phyloP scores from a whole-genome alignment of 1,140 invertebrate species.

The Aphis craccivora region DNA sequence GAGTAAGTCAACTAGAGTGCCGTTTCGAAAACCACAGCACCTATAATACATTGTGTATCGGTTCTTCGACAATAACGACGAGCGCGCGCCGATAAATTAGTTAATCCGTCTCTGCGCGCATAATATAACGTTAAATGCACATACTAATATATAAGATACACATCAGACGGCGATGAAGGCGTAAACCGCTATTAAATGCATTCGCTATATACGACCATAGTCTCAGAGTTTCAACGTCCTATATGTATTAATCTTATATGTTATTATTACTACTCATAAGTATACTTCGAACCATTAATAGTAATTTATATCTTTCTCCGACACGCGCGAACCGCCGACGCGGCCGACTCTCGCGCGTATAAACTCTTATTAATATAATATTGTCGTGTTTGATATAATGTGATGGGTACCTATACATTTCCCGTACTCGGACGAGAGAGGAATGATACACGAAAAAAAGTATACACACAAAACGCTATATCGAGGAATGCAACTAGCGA shows the following conservation, averaged over 20 bases:
- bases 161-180: neutral
- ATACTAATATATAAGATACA: neutral
- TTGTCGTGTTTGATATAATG: neutral
- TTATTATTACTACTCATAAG: too few relatives aligned
- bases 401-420: neutral
- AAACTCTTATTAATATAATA: too few relatives aligned
- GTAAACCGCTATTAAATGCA: neutral
- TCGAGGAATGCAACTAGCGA: conserved; percentile 18
- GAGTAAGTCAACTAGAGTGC: too few relatives aligned
- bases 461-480: neutral
- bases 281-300: neutral
- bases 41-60: too few relatives aligned
- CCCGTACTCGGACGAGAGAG: neutral
- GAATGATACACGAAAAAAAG: neutral
- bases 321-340: neutral
- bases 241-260: too few relatives aligned
- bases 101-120: neutral
- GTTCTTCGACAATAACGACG: too few relatives aligned
- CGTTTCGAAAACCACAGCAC: too few relatives aligned
- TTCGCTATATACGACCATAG: too few relatives aligned
- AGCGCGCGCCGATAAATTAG: neutral
- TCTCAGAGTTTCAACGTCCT: too few relatives aligned
- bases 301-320: neutral
- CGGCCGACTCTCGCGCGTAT: neutral
- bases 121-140: neutral